phyloP scores from a whole-genome alignment of 64 coral and sea anemone species.

The Dendrophyllia cribrosa region DNA sequence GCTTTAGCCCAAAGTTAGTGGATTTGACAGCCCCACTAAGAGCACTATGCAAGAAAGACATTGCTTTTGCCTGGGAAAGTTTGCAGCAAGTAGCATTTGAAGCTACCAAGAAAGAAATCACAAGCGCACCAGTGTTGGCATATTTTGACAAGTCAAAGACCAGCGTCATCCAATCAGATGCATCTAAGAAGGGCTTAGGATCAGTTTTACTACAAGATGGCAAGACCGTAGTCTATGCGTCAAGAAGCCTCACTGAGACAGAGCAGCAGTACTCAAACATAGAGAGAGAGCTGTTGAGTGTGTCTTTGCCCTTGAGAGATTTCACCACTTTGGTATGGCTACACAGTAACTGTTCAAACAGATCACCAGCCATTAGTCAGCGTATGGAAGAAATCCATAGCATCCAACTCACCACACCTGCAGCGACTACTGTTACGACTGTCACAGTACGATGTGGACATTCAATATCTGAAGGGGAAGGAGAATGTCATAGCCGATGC shows the following conservation, averaged over 20 bases:
- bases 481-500: conserved; percentile 3
- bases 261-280: background rate
- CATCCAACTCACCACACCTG: background rate
- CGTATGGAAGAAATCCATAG: conserved; percentile 15
- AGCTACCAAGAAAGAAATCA: background rate
- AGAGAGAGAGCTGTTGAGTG: background rate
- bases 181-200: background rate
- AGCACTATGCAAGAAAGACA: conserved; percentile 40
- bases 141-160: background rate
- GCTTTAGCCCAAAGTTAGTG: conserved; percentile 46
- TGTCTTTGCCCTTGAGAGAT: conserved; percentile 9
- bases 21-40: conserved; percentile 47
- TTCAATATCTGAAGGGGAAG: conserved; percentile 37
- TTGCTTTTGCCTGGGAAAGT: background rate
- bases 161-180: background rate
- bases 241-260: background rate
- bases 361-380: conserved; percentile 11
- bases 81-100: background rate
- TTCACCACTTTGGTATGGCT: conserved; percentile 11
- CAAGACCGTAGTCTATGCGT: too few relatives aligned
- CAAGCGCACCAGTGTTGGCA: background rate
- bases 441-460: background rate
- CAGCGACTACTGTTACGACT: conserved; percentile 3
- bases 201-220: too few relatives aligned
- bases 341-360: conserved; percentile 2